Conservation (phyloP, 2,113 vertebrate genomes). For the Xiphophorus maculatus region DNA sequence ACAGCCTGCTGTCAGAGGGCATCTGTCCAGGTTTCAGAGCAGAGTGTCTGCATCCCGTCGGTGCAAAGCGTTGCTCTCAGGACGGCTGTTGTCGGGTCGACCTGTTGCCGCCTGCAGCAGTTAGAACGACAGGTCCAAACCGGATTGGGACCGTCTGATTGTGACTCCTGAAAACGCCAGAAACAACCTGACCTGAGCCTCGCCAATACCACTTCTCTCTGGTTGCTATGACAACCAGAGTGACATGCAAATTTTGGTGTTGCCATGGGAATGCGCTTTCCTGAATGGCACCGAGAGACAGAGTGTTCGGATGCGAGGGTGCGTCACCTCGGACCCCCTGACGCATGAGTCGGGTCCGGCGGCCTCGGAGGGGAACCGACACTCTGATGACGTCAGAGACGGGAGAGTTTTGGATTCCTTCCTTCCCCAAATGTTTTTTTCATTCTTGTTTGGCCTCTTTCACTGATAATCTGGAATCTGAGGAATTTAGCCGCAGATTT, state of each 20-base stretch:
- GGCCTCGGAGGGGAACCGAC: neutral
- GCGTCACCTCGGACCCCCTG: constrained; percentile 20
- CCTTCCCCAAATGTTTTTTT: neutral
- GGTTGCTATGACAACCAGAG: constrained; percentile 73
- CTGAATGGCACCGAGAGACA: constrained; percentile 17
- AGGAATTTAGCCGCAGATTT: constrained; percentile 59
- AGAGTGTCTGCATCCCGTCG: neutral
- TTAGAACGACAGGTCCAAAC: constrained; percentile 27
- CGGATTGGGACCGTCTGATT: constrained; percentile 16
- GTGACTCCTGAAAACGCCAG: constrained; percentile 49
- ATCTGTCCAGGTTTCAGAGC: constrained; percentile 14
- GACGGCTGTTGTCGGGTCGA: neutral
- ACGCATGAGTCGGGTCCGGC: neutral
- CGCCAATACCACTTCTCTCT: constrained; percentile 41
- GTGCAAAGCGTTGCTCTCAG: constrained; percentile 1
- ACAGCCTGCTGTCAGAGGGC: constrained; percentile 8
- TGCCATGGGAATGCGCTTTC: constrained; percentile 70
- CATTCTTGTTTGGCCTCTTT: neutral
- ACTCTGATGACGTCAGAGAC: neutral
- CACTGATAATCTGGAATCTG: constrained; percentile 46
- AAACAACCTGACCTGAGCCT: constrained; percentile 38
- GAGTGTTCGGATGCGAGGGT: constrained; percentile 23
- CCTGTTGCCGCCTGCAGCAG: neutral
- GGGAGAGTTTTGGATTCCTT: constrained; percentile 40
- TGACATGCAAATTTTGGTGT: constrained; percentile 71